Evolutionary conservation across 2,113 vertebrate genomes (phyloP).

Genomic region (Cebidichthys violaceus): DNA sequence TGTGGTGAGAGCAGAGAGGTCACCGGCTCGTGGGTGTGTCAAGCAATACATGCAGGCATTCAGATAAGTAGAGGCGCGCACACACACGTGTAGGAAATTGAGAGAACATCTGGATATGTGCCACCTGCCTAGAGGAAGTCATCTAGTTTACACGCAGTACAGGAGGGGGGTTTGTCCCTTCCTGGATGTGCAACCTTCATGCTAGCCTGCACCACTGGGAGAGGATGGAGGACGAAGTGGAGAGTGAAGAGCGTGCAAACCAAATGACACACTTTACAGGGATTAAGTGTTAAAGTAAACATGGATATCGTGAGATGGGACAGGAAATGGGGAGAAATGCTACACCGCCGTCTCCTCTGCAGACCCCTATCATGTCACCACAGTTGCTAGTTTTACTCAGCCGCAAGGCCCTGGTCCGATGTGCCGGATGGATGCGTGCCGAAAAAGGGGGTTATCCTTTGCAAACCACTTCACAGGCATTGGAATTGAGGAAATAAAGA

Average conservation of each 20-base stretch:
- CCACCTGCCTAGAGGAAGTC: constrained; percentile 84
- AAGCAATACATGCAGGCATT: constrained; percentile 70
- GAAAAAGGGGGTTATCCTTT: constrained; percentile 17
- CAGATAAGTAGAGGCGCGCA: constrained; percentile 56
- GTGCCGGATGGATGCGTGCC: constrained; percentile 44
- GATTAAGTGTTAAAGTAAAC: constrained; percentile 81
- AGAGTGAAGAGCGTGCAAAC: constrained; percentile 81
- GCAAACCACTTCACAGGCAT: constrained; percentile 17
- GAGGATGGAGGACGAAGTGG: constrained; percentile 75
- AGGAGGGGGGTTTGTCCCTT: constrained; percentile 73
- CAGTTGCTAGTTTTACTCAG: constrained; percentile 69
- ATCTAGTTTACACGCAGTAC: constrained; percentile 81
- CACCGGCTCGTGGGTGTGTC: constrained; percentile 72
- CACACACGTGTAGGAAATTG: constrained; percentile 73
- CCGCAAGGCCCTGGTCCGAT: constrained; percentile 47
- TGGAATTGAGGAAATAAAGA: background rate
- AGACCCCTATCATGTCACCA: constrained; percentile 63
- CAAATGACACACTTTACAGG: constrained; percentile 78
- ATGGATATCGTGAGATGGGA: constrained; percentile 65
- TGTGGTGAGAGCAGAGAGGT: constrained; percentile 76
- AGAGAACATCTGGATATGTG: constrained; percentile 83
- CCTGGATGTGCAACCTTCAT: constrained; percentile 82
- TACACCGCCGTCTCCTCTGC: constrained; percentile 52
- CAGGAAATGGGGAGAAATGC: constrained; percentile 70
- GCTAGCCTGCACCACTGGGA: constrained; percentile 76